These are phyloP conservation scores for Apogon hyalosoma DNA, from an alignment of 2,797 vertebrate species.

Conservation along the genomic window DNA sequence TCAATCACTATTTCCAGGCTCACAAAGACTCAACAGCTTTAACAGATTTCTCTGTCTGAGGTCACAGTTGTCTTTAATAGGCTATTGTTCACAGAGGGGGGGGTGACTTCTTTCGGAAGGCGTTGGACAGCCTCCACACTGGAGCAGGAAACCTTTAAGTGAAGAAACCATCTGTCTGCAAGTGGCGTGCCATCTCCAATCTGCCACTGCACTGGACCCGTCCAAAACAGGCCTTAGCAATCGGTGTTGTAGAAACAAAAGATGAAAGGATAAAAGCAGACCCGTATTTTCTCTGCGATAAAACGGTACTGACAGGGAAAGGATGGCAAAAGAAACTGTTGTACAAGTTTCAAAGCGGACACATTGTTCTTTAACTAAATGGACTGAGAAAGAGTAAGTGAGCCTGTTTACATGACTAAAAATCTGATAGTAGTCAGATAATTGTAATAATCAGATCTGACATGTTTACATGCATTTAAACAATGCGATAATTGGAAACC, in stretches of 20 bases:
- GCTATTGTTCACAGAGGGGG: slow-evolving; percentile 34
- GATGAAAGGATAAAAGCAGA: slow-evolving; percentile 12
- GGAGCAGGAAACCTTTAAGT: slow-evolving; percentile 25
- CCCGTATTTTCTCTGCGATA: background rate
- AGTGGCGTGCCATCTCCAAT: slow-evolving; percentile 36
- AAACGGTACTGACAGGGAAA: background rate
- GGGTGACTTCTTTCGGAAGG: slow-evolving; percentile 33
- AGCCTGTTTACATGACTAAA: no score
- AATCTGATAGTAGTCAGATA: no score
- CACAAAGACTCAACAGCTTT: slow-evolving; percentile 13
- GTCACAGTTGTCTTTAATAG: slow-evolving; percentile 29
- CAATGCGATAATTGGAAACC: no score
- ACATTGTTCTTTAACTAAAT: no score
- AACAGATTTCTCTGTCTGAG: slow-evolving; percentile 37
- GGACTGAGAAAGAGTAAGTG: no score
- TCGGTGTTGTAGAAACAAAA: slow-evolving; percentile 6
- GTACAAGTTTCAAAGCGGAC: background rate
- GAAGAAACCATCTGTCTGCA: slow-evolving; percentile 40
- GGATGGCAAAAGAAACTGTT: slow-evolving; percentile 9
- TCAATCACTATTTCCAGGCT: slow-evolving; percentile 50
- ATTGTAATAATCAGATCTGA: no score
- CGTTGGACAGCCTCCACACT: slow-evolving; percentile 32
- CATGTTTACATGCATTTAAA: no score
- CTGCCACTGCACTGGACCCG: background rate
- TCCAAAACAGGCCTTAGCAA: slow-evolving; percentile 39